phyloP scores from a whole-genome alignment of 2,797 vertebrate species.

The Menidia menidia region DNA sequence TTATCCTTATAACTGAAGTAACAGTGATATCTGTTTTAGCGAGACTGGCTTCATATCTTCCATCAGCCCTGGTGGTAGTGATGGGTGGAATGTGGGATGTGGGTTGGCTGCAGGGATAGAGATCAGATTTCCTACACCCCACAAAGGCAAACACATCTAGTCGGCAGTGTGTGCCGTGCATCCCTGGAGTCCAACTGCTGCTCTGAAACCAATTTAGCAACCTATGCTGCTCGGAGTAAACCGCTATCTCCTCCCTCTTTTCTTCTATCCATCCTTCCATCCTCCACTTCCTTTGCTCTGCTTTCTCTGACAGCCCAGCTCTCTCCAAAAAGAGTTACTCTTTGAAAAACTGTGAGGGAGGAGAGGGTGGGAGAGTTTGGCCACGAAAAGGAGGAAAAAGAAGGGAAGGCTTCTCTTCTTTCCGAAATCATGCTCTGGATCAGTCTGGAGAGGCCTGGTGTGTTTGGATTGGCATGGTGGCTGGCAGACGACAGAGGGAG shows the following conservation, averaged over 20 bases:
- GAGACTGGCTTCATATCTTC: conserved; percentile 50
- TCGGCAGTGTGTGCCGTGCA: conserved; percentile 73
- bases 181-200: conserved; percentile 84
- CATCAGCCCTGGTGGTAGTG: conserved; percentile 62
- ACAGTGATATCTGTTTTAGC: conserved; percentile 59
- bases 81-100: conserved; percentile 74
- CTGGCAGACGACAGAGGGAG: conserved; percentile 81
- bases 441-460: conserved; percentile 77
- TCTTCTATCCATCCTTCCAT: conserved; percentile 58
- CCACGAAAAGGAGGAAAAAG: conserved; percentile 58
- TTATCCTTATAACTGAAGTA: conserved; percentile 56
- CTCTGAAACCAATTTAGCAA: conserved; percentile 87
- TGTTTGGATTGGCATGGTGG: conserved; percentile 90
- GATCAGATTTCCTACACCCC: conserved; percentile 76
- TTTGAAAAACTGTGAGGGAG: conserved; percentile 63
- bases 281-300: conserved; percentile 47
- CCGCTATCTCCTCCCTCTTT: conserved; percentile 57
- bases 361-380: conserved; percentile 64
- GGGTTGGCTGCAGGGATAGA: conserved; percentile 66
- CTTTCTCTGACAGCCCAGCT: conserved; percentile 66
- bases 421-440: conserved; percentile 84
- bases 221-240: conserved; percentile 85
- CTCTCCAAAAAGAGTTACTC: conserved; percentile 66
- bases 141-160: conserved; percentile 80
- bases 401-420: conserved; percentile 78